Base-by-base conservation (phyloP, 2,888 invertebrate species). In the Azorinus chamasolen region DNA sequence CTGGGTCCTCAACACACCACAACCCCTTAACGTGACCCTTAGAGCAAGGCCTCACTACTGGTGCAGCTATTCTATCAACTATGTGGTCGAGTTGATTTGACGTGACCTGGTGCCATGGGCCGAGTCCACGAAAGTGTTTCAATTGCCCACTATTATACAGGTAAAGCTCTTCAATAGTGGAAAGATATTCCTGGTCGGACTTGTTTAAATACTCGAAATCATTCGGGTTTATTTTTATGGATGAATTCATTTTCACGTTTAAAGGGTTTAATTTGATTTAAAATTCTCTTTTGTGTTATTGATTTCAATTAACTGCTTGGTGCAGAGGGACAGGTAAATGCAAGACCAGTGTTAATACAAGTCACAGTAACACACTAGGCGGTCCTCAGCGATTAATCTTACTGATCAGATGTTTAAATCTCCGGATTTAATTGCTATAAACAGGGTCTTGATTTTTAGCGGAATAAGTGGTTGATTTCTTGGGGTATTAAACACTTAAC, bases 61-160 rank as follows among this genome's bases (percentile, higher is more conserved):
- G 85, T 22, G 79, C 64, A 8, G 87, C 78, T 12, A 87, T 66
- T 10, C 87, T 65, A 25, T 83, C 71, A 0, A 80, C 79, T 4
- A 84, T 82, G 20, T 76, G 65, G 24, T 79, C 73, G 57, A 85
- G 57, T 32, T 83, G 79, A 27, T 69, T 69, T 8, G 79, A 63
- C 10, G 79, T 83, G 1, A 86, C 85, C 50, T 65, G 77, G 53
- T 87, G 84, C 87, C 87, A 87, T 3, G 87, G 85, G 8, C 87
- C 84, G 20, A 87, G 64, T 39, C 74, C 55, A 54, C 82, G 83
- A 54, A 85, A 87, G 53, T 83, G 79, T 54, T 84, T 77, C n/a
- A 86, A 76, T 62, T 86, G 71, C 24, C 81, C 81, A 72, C 81
- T 78, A 62, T 81, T 81, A n/a, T 62, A 48, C 22, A 81, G 71